These are phyloP conservation scores for Cartodere bifasciata DNA, from an alignment of 2,888 invertebrate species.

Conservation along the genomic window DNA sequence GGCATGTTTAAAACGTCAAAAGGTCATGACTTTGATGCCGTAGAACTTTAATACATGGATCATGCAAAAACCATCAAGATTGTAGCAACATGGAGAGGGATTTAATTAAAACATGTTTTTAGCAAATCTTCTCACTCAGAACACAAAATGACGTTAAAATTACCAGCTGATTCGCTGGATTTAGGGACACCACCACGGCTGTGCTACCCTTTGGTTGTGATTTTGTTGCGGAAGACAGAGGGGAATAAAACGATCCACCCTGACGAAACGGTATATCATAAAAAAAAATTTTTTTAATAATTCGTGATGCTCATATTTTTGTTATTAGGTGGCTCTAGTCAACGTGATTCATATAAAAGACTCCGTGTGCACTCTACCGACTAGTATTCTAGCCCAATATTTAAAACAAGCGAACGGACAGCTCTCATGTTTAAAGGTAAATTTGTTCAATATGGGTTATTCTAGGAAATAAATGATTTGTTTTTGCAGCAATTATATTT, in stretches of 20 bases:
- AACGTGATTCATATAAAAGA: slow-evolving; percentile 76
- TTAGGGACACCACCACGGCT: slow-evolving; percentile 61
- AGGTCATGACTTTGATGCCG: too few relatives aligned
- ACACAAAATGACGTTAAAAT: slow-evolving; percentile 46
- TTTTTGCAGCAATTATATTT: slow-evolving; percentile 60
- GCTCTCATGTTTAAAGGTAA: slow-evolving; percentile 70
- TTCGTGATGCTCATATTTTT: slow-evolving; percentile 14
- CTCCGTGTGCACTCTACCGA: slow-evolving; percentile 64
- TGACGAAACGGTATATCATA: slow-evolving; percentile 65
- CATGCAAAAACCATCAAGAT: too few relatives aligned
- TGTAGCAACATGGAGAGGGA: too few relatives aligned
- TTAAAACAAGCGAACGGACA: slow-evolving; percentile 75
- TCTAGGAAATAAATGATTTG: background rate
- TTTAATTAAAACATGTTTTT: too few relatives aligned
- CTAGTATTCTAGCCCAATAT: slow-evolving; percentile 74
- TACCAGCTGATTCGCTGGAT: slow-evolving; percentile 48
- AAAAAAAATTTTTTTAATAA: too few relatives aligned
- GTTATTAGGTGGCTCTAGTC: slow-evolving; percentile 62
- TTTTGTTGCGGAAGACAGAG: slow-evolving; percentile 55
- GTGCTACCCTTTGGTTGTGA: slow-evolving; percentile 66
- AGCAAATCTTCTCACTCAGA: slow-evolving; percentile 57
- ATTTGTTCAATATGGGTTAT: slow-evolving; percentile 11
- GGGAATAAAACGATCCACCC: slow-evolving; percentile 48
- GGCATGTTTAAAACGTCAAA: too few relatives aligned
- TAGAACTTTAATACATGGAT: too few relatives aligned